A percentile compares a stretch with the other conserved stretches of the same genome.
These are phyloP conservation scores for Tipula unca DNA, from an alignment of 2,888 invertebrate genomes.

Conservation along the genomic window DNA sequence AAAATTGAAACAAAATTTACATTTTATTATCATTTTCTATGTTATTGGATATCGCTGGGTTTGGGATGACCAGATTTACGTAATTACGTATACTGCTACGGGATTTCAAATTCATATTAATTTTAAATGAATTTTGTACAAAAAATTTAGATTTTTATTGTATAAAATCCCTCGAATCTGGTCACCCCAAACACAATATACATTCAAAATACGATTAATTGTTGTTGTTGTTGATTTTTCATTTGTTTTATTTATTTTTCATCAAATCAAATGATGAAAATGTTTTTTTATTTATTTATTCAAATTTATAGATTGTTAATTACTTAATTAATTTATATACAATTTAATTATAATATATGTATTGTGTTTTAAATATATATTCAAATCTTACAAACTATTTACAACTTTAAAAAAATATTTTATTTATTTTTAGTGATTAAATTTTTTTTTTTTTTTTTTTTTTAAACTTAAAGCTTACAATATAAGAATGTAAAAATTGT, in stretches of 20 bases:
- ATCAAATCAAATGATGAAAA: not conserved
- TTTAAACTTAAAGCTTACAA: constrained; percentile 14
- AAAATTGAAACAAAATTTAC: not conserved
- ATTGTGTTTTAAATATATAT: not conserved
- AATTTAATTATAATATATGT: not conserved
- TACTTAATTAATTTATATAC: not conserved
- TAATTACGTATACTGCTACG: too few species aligned
- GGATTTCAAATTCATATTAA: too few species aligned
- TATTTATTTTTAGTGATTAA: constrained; percentile 18
- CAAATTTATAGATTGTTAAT: not conserved
- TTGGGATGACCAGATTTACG: not conserved
- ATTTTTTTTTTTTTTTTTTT: too few species aligned
- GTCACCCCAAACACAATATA: not conserved
- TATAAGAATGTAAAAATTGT: not conserved
- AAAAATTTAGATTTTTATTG: too few species aligned
- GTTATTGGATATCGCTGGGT: not conserved
- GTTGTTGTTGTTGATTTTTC: not conserved
- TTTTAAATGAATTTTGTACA: too few species aligned
- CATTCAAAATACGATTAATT: not conserved
- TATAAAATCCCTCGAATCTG: not conserved
- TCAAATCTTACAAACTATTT: constrained; percentile 9
- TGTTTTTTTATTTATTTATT: not conserved
- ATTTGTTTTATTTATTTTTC: not conserved
- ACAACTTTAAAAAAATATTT: constrained; percentile 15
- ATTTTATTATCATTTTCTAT: not conserved